A percentile compares a stretch with the other conserved stretches of the same genome.
These are phyloP conservation scores for Piscicola geometra DNA, from an alignment of 2,888 invertebrate genomes.

Conservation along the genomic window DNA sequence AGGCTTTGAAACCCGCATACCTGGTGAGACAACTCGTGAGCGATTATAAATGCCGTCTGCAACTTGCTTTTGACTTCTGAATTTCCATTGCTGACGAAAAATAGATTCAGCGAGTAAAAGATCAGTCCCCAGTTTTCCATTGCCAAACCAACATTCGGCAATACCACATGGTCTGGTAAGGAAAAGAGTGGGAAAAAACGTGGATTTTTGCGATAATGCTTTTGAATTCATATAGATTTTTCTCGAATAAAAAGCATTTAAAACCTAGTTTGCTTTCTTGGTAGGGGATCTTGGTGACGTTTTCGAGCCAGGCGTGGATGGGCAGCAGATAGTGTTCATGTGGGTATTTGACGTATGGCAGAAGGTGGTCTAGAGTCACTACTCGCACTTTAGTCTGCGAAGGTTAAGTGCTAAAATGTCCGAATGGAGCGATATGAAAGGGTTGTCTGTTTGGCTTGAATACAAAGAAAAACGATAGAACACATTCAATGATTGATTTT, in stretches of 20 bases:
- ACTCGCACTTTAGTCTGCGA: slow-evolving; percentile 20
- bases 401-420: no score
- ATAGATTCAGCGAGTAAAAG: slow-evolving; percentile 30
- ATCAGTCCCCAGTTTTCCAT: slow-evolving; percentile 41
- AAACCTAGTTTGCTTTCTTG: slow-evolving; percentile 14
- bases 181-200: no score
- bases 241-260: no score
- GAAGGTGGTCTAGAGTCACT: neutral
- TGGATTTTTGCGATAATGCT: no score
- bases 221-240: no score
- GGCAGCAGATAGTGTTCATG: slow-evolving; percentile 7
- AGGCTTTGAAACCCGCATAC: no score
- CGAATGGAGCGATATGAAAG: no score
- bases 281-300: slow-evolving; percentile 28
- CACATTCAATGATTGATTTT: no score
- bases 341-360: slow-evolving; percentile 11
- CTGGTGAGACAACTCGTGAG: slow-evolving; percentile 37
- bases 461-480: no score
- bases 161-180: slow-evolving; percentile 40
- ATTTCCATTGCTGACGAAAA: slow-evolving; percentile 23
- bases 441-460: no score
- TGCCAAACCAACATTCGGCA: slow-evolving; percentile 37
- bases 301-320: slow-evolving; percentile 17
- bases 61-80: slow-evolving; percentile 2
- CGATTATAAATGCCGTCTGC: slow-evolving; percentile 18